phyloP scores from a whole-genome alignment of 2,113 vertebrate species.

The Serilophus lunatus region DNA sequence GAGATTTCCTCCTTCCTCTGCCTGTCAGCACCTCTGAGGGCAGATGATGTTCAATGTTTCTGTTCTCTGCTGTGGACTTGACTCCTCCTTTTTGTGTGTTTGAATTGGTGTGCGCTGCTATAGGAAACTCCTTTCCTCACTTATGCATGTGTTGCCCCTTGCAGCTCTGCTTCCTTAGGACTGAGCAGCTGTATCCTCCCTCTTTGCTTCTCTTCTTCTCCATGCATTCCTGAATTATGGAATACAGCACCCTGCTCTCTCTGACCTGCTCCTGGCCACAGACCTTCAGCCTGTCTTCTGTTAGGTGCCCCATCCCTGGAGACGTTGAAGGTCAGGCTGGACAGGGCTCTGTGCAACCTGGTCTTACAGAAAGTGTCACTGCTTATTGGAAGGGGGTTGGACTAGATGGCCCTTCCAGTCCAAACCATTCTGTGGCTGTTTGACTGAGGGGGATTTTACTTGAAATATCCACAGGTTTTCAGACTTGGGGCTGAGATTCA shows the following conservation, averaged over 20 bases:
- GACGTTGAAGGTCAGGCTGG: too few relatives aligned
- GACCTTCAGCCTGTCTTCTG: background rate
- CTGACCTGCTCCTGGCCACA: background rate
- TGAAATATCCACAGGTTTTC: background rate
- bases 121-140: background rate
- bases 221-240: background rate
- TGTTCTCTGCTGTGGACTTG: background rate
- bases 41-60: background rate
- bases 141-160: background rate
- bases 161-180: background rate
- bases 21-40: background rate
- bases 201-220: background rate
- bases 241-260: background rate
- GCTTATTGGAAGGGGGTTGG: background rate
- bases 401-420: background rate
- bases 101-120: accelerated
- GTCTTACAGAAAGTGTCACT: background rate
- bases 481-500: background rate
- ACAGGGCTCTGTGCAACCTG: background rate
- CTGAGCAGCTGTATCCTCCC: background rate
- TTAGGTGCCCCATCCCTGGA: background rate
- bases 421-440: background rate
- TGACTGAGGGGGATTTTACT: background rate
- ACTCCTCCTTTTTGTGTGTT: background rate
- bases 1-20: background rate